A percentile compares a stretch with the other conserved stretches of the same genome.
Evolutionary conservation across 2,888 invertebrate genomes (phyloP).

Genomic region (Leptothorax acervorum): DNA sequence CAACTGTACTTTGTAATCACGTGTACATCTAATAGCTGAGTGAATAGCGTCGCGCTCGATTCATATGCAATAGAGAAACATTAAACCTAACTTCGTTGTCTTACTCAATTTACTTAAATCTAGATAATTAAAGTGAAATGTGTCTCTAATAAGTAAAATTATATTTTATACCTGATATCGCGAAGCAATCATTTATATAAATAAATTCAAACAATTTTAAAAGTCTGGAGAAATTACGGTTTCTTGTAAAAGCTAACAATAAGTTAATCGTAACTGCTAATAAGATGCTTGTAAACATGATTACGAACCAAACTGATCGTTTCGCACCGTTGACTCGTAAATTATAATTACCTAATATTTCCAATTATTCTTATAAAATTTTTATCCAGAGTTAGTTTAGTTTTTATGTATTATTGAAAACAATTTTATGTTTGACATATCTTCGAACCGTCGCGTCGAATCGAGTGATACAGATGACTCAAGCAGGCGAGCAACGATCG

Average conservation of each 20-base stretch:
- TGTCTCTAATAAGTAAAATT: neutral
- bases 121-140: neutral
- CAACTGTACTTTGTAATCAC: too few species aligned
- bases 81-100: neutral
- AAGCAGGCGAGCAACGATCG: slow-evolving; percentile 52
- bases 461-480: neutral
- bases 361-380: neutral
- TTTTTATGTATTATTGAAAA: neutral
- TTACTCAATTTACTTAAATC: neutral
- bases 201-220: slow-evolving; percentile 10
- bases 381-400: too few species aligned
- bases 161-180: neutral
- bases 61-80: neutral
- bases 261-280: neutral
- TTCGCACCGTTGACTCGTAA: neutral
- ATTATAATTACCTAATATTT: neutral
- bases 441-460: neutral
- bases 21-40: too few species aligned
- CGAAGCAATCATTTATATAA: neutral
- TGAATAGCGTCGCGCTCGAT: too few species aligned
- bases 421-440: neutral
- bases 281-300: neutral
- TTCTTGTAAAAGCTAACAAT: neutral
- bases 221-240: neutral
- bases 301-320: neutral